Evolutionary conservation across 2,113 vertebrate species (phyloP).

Genomic region (Chlorodrepanis virens): DNA sequence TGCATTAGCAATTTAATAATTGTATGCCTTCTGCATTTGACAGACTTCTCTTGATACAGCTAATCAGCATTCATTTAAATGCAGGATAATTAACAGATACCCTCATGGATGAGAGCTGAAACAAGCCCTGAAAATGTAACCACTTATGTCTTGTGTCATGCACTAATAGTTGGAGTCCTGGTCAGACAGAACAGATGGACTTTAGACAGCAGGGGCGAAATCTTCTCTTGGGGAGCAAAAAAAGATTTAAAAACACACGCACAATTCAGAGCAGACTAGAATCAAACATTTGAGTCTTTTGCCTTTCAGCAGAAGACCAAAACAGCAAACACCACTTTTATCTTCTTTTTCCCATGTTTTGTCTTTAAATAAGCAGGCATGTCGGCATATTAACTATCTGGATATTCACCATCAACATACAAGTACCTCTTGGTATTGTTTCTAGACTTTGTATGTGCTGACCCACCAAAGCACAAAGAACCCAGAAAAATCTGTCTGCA

Average conservation of each 20-base stretch:
- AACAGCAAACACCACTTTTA: neutral
- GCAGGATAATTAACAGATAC: conserved; percentile 11
- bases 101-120: neutral
- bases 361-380: neutral
- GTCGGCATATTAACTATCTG: neutral
- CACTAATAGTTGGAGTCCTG: neutral
- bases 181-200: neutral
- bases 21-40: neutral
- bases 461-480: neutral
- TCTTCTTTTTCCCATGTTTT: neutral
- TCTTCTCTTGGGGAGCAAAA: neutral
- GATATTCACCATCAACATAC: neutral
- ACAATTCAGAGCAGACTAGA: neutral
- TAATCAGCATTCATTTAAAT: conserved; percentile 35
- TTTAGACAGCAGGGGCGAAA: neutral
- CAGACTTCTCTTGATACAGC: neutral
- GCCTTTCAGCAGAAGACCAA: neutral
- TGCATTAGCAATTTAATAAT: neutral
- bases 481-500: neutral
- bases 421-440: neutral
- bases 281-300: neutral
- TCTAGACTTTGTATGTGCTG: neutral
- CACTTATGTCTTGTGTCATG: neutral
- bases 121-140: neutral
- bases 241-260: rapidly evolving